Conservation (phyloP, 2,797 vertebrate genomes). For the Phoxinus dragarum region DNA sequence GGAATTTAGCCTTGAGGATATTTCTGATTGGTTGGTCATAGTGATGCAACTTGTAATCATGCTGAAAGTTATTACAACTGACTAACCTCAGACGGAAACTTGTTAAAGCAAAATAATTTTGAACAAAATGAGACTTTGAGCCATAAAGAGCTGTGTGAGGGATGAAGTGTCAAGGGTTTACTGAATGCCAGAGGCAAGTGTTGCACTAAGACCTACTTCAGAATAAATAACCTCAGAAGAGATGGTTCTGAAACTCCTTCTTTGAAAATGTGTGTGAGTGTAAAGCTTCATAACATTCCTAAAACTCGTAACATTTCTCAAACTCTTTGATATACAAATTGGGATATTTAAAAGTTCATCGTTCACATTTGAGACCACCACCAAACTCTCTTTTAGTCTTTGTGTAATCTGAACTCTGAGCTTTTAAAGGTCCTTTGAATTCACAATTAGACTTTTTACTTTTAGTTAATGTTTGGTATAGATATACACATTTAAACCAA, state of each 20-base stretch:
- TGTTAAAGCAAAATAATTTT: conserved; percentile 11
- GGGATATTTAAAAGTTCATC: background rate
- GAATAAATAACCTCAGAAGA: conserved; percentile 15
- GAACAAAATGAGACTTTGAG: conserved; percentile 18
- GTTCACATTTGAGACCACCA: background rate
- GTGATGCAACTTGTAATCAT: conserved; percentile 22
- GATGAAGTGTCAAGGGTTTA: conserved; percentile 16
- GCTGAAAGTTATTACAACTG: conserved; percentile 27
- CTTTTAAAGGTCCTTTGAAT: no score
- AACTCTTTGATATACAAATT: background rate
- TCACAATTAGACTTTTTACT: background rate
- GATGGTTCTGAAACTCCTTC: background rate
- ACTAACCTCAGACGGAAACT: conserved; percentile 13
- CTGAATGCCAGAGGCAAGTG: conserved; percentile 18
- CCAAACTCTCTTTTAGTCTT: background rate
- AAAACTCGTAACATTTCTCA: background rate
- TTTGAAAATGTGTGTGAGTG: background rate
- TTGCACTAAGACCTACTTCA: conserved; percentile 13
- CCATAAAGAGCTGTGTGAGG: background rate
- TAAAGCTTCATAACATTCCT: background rate
- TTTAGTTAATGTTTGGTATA: background rate
- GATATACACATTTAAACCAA: background rate
- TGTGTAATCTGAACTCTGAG: background rate
- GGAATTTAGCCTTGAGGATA: conserved; percentile 11
- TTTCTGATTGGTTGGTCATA: conserved; percentile 33